Evolutionary conservation across 2,888 invertebrate species (phyloP).

Genomic region (Tubulanus polymorphus): DNA sequence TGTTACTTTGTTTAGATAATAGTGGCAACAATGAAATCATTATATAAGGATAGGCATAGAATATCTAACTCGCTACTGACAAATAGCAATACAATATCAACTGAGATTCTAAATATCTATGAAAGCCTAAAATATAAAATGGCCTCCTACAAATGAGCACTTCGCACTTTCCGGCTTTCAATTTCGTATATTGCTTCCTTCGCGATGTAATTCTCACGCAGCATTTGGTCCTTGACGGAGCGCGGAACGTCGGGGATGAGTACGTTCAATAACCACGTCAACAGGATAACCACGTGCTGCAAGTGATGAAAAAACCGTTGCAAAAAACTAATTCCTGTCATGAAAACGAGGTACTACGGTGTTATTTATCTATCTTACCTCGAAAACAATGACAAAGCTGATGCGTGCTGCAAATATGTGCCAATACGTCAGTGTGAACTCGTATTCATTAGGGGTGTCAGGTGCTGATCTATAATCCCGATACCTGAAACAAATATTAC

Average conservation of each 20-base stretch:
- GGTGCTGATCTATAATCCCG: constrained; percentile 74
- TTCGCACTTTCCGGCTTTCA: constrained; percentile 23
- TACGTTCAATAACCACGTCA: constrained; percentile 67
- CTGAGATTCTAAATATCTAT: too few species aligned
- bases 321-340: not conserved
- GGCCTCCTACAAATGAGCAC: too few species aligned
- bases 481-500: constrained; percentile 71
- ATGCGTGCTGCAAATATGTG: constrained; percentile 74
- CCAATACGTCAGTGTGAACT: constrained; percentile 81
- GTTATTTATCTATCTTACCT: constrained; percentile 30
- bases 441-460: constrained; percentile 21
- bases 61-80: too few species aligned
- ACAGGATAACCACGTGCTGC: constrained; percentile 71
- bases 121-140: too few species aligned
- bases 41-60: too few species aligned
- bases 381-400: constrained; percentile 50
- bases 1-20: too few species aligned
- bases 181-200: constrained; percentile 49
- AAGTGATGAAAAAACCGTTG: constrained; percentile 17
- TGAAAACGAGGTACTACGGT: not conserved
- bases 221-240: constrained; percentile 77
- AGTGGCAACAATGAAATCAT: too few species aligned
- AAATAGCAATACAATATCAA: too few species aligned
- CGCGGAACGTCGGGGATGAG: constrained; percentile 83
- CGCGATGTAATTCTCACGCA: constrained; percentile 66